phyloP scores from a whole-genome alignment of 1,140 invertebrate species.

The Atta texana region DNA sequence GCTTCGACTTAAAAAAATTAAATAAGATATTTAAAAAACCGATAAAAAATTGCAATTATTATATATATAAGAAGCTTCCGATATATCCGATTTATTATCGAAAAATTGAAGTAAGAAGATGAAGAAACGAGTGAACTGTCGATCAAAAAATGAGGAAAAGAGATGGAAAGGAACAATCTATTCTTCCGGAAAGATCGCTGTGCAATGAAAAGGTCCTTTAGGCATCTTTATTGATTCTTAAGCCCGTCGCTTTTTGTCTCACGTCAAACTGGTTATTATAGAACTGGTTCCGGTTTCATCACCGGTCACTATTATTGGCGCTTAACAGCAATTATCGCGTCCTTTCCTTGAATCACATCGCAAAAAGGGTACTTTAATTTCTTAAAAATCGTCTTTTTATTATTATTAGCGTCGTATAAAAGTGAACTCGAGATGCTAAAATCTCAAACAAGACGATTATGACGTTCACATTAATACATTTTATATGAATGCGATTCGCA shows the following conservation, averaged over 20 bases:
- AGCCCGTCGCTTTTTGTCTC: slow-evolving; percentile 59
- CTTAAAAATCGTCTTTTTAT: slow-evolving; percentile 48
- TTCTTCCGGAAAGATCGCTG: slow-evolving; percentile 60
- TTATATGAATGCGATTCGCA: neutral
- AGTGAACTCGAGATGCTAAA: neutral
- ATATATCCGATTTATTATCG: slow-evolving; percentile 7
- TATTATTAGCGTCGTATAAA: neutral
- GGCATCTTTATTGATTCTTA: slow-evolving; percentile 67
- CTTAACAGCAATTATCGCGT: slow-evolving; percentile 67
- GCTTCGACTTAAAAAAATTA: slow-evolving; percentile 1
- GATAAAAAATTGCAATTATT: neutral
- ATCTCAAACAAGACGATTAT: neutral
- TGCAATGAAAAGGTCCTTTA: slow-evolving; percentile 30
- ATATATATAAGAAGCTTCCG: neutral
- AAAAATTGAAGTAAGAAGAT: slow-evolving; percentile 29
- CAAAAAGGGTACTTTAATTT: slow-evolving; percentile 52
- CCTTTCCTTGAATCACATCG: slow-evolving; percentile 32
- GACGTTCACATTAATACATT: neutral
- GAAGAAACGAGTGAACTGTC: neutral
- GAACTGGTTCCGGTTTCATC: slow-evolving; percentile 69
- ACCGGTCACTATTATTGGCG: slow-evolving; percentile 52
- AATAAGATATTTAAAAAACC: neutral
- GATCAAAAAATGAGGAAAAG: slow-evolving; percentile 15
- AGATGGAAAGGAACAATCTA: slow-evolving; percentile 4
- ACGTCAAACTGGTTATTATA: slow-evolving; percentile 67